Base-by-base conservation (phyloP, 1,140 invertebrate genomes). In the Platyura marginata region DNA sequence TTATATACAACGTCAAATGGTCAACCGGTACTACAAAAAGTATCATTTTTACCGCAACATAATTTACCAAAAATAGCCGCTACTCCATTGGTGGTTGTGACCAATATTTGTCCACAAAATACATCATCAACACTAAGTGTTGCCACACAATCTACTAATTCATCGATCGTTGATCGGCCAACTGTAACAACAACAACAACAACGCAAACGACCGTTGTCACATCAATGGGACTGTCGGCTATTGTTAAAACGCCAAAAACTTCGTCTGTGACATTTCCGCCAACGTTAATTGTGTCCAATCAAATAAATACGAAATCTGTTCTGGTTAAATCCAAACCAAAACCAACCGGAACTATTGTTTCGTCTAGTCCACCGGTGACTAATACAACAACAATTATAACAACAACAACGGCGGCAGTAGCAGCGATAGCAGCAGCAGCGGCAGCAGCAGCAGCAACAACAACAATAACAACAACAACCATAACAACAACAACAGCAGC, bases 371-470 rank as follows among this genome's bases (percentile, higher is more conserved):
- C n/a, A n/a, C n/a, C n/a, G n/a, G n/a, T n/a, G n/a, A n/a, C n/a
- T n/a, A n/a, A n/a, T n/a, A n/a, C n/a, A n/a, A n/a, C 25, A 29
- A 8, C 25, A 29, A 29, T 29, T 13, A 29, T 13, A 29, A 29
- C 25, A 29, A 6, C 13, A 29, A 29, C 25, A 29, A 8, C 25
- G 13, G 6, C 25, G 66, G 43, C 75, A 68, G 15, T 69, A 65
- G 13, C 55, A 65, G 21, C 76, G 18, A 59, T 29, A 29, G 25
- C 25, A 29, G 25, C 25, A 13, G 13, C 25, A 8, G 6, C 6
- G 13, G 6, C 25, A 6, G 13, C 25, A 29, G 6, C 13, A 13
- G 13, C 6, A 13, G 6, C 13, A 29, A 29, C 25, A 8, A 6
- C 25, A 29, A 29, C 6, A 29, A 29, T 29, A 8, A 8, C 25